Conservation (phyloP, 2,113 vertebrate species). For the Nanorana parkeri region DNA sequence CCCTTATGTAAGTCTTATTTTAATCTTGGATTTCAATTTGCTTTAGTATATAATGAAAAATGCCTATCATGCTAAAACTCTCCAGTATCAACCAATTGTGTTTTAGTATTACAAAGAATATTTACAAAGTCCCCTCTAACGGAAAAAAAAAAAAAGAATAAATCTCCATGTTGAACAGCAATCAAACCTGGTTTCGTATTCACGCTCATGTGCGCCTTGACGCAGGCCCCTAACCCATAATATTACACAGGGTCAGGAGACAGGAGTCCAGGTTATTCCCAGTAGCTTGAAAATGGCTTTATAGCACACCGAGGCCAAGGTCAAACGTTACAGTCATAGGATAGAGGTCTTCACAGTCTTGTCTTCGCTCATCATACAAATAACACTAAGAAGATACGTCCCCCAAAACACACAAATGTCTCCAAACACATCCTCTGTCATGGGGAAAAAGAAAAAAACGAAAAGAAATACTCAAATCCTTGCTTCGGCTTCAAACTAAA, state of each 20-base stretch:
- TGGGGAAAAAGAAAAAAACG: slow-evolving; percentile 34
- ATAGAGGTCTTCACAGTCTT: slow-evolving; percentile 71
- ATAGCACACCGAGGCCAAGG: slow-evolving; percentile 34
- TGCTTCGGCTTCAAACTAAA: slow-evolving; percentile 66
- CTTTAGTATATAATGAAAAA: slow-evolving; percentile 82
- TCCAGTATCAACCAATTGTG: slow-evolving; percentile 83
- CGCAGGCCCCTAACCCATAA: background rate
- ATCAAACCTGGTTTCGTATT: slow-evolving; percentile 62
- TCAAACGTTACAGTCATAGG: slow-evolving; percentile 64
- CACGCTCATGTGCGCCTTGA: slow-evolving; percentile 68
- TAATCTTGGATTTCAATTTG: slow-evolving; percentile 10
- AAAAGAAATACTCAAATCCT: slow-evolving; percentile 68
- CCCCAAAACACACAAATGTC: slow-evolving; percentile 64
- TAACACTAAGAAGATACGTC: slow-evolving; percentile 66
- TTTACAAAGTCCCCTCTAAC: slow-evolving; percentile 77
- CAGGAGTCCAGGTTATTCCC: slow-evolving; percentile 18
- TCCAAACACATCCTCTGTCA: slow-evolving; percentile 69
- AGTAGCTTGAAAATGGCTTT: slow-evolving; percentile 38
- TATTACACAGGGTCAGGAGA: background rate
- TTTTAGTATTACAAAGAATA: slow-evolving; percentile 79
- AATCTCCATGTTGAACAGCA: slow-evolving; percentile 68
- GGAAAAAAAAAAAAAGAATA: slow-evolving; percentile 58
- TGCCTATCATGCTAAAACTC: slow-evolving; percentile 81
- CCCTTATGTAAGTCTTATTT: slow-evolving; percentile 70
- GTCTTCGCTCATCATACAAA: slow-evolving; percentile 72